phyloP scores from a whole-genome alignment of 2,113 vertebrate species.

The Lathamus discolor region DNA sequence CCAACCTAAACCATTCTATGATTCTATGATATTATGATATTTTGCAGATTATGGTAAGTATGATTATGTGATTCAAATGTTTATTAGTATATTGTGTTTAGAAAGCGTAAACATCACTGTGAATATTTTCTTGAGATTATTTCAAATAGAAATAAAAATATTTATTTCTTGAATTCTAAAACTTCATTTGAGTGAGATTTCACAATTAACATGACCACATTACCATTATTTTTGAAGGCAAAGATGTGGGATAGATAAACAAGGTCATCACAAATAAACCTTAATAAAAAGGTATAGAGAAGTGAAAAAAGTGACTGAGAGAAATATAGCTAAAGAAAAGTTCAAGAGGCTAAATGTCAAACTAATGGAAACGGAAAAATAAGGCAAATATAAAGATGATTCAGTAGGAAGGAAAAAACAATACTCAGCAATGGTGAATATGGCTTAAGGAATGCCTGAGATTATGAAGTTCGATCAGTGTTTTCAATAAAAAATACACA shows the following conservation, averaged over 20 bases:
- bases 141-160: neutral
- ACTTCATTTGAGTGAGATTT: neutral
- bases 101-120: neutral
- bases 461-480: neutral
- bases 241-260: neutral
- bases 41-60: neutral
- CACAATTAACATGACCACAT: neutral
- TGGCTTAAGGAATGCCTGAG: neutral
- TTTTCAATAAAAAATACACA: neutral
- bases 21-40: neutral
- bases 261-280: neutral
- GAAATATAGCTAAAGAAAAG: neutral
- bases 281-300: neutral
- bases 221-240: neutral
- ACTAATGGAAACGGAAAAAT: neutral
- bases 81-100: neutral
- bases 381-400: neutral
- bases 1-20: neutral
- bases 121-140: neutral
- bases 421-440: neutral
- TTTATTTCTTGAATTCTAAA: neutral
- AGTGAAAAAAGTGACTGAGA: neutral
- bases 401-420: neutral
- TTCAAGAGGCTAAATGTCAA: neutral
- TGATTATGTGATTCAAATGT: neutral